phyloP scores from a whole-genome alignment of 2,113 vertebrate species.

The Cyanistes caeruleus region DNA sequence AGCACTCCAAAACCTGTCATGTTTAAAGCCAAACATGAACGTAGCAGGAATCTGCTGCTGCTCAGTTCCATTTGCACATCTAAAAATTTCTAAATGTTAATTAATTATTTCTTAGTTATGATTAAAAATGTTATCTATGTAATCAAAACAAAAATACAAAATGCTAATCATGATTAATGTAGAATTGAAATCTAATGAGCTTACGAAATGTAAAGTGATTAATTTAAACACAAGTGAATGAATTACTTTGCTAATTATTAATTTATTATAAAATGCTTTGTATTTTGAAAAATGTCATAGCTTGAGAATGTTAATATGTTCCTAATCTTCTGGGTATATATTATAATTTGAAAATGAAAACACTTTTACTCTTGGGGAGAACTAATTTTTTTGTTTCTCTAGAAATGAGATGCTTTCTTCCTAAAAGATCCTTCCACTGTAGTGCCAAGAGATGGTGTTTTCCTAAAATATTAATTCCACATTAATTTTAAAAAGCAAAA shows the following conservation, averaged over 20 bases:
- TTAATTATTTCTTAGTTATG: slow-evolving; percentile 1
- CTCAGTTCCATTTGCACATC: background rate
- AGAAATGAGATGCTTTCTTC: background rate
- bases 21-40: background rate
- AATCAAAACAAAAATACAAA: slow-evolving; percentile 58
- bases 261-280: slow-evolving; percentile 4
- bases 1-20: background rate
- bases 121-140: background rate
- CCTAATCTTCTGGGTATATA: background rate
- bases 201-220: slow-evolving; percentile 37
- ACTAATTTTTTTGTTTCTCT: background rate
- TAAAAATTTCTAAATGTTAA: background rate
- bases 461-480: background rate
- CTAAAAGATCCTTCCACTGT: background rate
- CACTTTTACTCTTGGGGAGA: background rate
- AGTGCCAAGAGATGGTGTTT: background rate
- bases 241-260: slow-evolving; percentile 1
- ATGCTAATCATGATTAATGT: slow-evolving; percentile 11
- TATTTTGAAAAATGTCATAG: background rate
- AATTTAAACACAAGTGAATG: slow-evolving; percentile 19
- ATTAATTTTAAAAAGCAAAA: background rate
- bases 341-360: background rate
- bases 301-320: background rate
- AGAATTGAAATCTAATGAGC: slow-evolving; percentile 15
- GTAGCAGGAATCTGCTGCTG: background rate